Evolutionary conservation across 1,140 invertebrate genomes (phyloP), one percentile per base, ranked within the genome.

Genomic region (Triops cancriformis): DNA sequence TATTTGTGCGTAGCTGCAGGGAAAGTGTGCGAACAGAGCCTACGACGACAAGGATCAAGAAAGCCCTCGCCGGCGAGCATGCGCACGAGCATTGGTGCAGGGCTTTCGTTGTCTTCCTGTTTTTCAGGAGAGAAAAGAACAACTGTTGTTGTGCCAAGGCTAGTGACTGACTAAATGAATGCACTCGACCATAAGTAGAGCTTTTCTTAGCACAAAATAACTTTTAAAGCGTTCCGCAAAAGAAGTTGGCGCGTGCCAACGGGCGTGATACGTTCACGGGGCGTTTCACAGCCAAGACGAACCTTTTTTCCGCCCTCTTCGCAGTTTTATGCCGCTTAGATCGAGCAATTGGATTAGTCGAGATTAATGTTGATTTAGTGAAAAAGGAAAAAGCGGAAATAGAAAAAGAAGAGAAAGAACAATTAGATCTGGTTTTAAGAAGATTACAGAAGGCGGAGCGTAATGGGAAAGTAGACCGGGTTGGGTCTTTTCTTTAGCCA

Each of bases 191-290:
- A 64, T 64, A 64, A 64, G 23, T 64, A 14, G 10, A 64, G 51
- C 51, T 64, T 64, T 23, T 64, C 14, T 23, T 64, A 10, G 9
- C 51, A 64, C 10, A 23, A 64, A 64, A 64, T 64, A 64, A 64
- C 51, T 23, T 37, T 37, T 37, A 37, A 37, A 37, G 51, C 23
- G 14, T 64, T 64, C 51, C 51, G 51, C 51, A 23, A 64, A 18
- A 64, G 31, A 64, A 64, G 51, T 64, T 64, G 3, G 51, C 51
- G 51, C 51, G 51, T 64, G 51, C 51, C 51, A 64, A 64, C 51
- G n/a, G 23, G 51, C 51, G 23, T 64, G 51, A 64, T 23, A 64
- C 23, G 9, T 64, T 64, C 51, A 23, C 23, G 10, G 51, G 23
- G 23, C 51, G 51, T 64, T 64, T 5, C 51, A 64, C 51, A 14